Percentiles rank a stretch among this genome's conserved stretches.
Evolutionary conservation across 1,140 invertebrate species (phyloP).

Genomic region (Drosophila takahashii): DNA sequence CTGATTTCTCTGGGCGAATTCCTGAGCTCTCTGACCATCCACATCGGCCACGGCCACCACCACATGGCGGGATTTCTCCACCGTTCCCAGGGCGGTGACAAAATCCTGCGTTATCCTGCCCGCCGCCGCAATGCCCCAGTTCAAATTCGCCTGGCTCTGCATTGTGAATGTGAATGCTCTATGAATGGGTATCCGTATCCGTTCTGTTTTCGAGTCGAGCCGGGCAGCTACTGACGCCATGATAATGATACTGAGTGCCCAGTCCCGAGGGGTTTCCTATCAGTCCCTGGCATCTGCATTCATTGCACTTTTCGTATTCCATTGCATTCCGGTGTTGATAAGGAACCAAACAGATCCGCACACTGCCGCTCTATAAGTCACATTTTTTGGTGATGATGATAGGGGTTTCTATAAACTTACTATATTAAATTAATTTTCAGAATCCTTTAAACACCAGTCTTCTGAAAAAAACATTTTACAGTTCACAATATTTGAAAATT

Average conservation of each 20-base stretch:
- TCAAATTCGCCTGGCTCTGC: conserved; percentile 58
- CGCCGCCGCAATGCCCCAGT: conserved; percentile 91
- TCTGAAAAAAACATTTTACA: too few relatives aligned
- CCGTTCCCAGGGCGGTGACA: conserved; percentile 88
- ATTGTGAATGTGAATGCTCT: conserved; percentile 20
- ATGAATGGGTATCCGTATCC: not conserved
- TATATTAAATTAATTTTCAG: not conserved
- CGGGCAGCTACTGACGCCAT: conserved; percentile 47
- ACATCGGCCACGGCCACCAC: conserved; percentile 91
- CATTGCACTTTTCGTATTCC: conserved; percentile 57
- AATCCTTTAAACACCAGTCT: too few relatives aligned
- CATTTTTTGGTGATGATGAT: not conserved
- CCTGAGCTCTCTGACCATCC: conserved; percentile 88
- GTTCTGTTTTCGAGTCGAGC: conserved; percentile 32
- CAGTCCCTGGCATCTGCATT: conserved; percentile 65
- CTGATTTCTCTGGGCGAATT: conserved; percentile 90
- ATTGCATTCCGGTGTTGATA: conserved; percentile 61
- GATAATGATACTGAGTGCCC: conserved; percentile 34
- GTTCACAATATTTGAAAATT: too few relatives aligned
- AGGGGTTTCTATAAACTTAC: not conserved
- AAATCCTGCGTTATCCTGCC: conserved; percentile 94
- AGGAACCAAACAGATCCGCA: conserved; percentile 19
- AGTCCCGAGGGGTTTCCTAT: conserved; percentile 51
- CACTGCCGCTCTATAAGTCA: not conserved
- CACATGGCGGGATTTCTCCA: conserved; percentile 88